phyloP scores from a whole-genome alignment of 2,113 vertebrate species.

The Theristicus caerulescens region DNA sequence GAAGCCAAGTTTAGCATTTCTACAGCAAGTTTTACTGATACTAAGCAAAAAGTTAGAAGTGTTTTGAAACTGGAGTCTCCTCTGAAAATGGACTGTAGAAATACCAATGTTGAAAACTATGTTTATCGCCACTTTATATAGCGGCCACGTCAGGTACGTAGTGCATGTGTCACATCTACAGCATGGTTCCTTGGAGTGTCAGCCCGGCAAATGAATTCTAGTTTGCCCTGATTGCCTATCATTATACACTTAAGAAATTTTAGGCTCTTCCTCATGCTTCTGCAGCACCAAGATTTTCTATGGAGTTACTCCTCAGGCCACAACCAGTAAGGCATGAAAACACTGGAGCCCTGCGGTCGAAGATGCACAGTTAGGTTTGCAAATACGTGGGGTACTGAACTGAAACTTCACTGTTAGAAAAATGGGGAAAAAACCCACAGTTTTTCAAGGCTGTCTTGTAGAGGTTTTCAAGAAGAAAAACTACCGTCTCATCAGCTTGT shows the following conservation, averaged over 20 bases:
- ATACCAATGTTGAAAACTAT: background rate
- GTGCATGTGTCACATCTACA: no score
- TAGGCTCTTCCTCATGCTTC: background rate
- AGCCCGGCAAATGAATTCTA: background rate
- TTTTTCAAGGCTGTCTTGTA: background rate
- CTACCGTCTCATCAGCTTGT: background rate
- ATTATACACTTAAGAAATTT: background rate
- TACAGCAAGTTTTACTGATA: background rate
- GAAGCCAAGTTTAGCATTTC: background rate
- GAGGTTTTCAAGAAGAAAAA: background rate
- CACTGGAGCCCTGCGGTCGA: background rate
- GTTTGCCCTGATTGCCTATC: background rate
- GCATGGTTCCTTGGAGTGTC: background rate
- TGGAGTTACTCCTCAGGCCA: background rate
- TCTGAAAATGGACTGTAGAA: background rate
- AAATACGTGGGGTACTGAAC: background rate
- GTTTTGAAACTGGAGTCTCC: background rate
- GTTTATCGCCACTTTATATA: background rate
- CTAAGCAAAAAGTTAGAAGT: background rate
- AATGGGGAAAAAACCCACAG: background rate
- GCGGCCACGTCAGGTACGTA: rapidly evolving
- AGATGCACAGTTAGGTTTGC: background rate
- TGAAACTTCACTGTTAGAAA: background rate
- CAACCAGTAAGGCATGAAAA: background rate
- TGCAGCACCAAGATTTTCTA: background rate